Evolutionary conservation across 1,140 invertebrate genomes (phyloP), one percentile per base, ranked within the genome.

Genomic region (Orius insidiosus): DNA sequence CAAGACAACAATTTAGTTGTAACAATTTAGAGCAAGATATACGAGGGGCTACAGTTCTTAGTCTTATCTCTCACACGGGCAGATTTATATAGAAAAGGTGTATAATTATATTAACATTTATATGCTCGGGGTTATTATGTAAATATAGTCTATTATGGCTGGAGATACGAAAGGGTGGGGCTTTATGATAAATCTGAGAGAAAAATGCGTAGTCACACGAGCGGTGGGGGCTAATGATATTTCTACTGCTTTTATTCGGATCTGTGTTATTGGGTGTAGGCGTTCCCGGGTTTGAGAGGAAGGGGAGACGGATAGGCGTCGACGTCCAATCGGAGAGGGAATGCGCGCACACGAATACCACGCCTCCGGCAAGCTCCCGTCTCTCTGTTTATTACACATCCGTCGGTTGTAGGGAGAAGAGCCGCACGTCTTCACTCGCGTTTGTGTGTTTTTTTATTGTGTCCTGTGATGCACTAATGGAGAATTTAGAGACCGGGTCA

Each of bases 381-480:
- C 53, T 48, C 49, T 51, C 36, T 53, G 31, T 43, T 43, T 43
- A 43, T 30, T 43, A 43, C 41, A 30, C 16, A 24, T 43, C 41
- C 31, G 41, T 43, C 19, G 41, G 41, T 43, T 43, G 58, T 56
- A 59, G 59, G 57, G 63, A 61, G 59, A 57, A 55, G 55, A 54
- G 52, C 54, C 50, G 38, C 56, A 56, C 60, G 56, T 54, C 68
- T 67, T 63, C 67, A 63, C 64, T 66, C 64, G 44, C 63, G 65
- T 60, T 60, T 65, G 13, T 30, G 59, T 53, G 11, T 11, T 40
- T 18, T 38, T 18, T 43, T 30, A 15, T 24, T 31, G n/a, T 24
- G 18, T 43, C 16, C 14, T 24, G 41, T 43, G 9, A 43, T 43
- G 41, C 19, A 43, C n/a, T 43, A 43, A 43, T 43, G 41, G 41